Evolutionary conservation across 2,797 vertebrate species (phyloP), one percentile per base, ranked within the genome.

Genomic region (Diglossa cyanea): DNA sequence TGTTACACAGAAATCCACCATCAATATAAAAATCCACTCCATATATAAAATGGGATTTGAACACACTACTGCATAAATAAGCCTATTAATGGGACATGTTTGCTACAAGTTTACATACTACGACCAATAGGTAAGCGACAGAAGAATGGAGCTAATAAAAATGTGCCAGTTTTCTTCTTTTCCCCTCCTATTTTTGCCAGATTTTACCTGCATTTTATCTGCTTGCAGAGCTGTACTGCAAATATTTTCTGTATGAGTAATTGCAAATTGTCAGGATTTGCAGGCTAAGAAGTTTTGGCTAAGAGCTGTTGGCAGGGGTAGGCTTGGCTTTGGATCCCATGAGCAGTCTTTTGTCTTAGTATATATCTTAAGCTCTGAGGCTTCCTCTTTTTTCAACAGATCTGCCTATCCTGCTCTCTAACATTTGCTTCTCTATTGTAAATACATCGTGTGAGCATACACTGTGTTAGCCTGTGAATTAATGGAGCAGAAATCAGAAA

Each of bases 1-100:
- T 33, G 30, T 95, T 96, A 90, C 78, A 92, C 93, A 97, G 86
- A 94, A 96, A 79, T 85, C 57, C 60, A 28, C 12, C 71, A 44
- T 65, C 39, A 54, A 4, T 60, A 47, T 83, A 71, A 89, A 79
- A 89, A 71, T 33, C 30, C 23, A 16, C 44, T 85, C 58, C 51
- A 25, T 79, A 8, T 63, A n/a, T 91, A 84, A 76, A 93, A 70
- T 40, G 23, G 8, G 8, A 3, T 62, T 87, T 62, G 63, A 73
- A 51, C 26, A 55, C 15, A 30, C 11, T 67, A 24, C 37, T 67
- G 13, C 39, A 37, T 63, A 68, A 77, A 65, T 66, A 84, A 86
- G 40, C 3, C 14, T 92, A 20, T 51, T 73, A 66, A 50, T 54
- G 17, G 31, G 79, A 67, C 61, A n/a, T 13, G 3, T 85, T 86